These are phyloP conservation scores for Peucedramus taeniatus DNA, from an alignment of 2,113 vertebrate genomes.

Conservation along the genomic window DNA sequence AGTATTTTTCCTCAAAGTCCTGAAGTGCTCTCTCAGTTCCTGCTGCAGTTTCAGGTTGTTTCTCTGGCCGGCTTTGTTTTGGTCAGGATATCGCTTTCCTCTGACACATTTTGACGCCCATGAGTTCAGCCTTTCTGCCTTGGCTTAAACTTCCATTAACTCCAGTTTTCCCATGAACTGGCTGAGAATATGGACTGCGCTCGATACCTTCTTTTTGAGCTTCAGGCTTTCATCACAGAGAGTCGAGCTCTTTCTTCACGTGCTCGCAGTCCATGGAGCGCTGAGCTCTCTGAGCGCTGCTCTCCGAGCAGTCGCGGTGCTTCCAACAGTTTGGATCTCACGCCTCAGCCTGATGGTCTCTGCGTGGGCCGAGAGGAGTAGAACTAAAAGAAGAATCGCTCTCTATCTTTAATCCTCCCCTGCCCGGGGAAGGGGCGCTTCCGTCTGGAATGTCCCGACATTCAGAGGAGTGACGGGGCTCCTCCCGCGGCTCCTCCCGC, in stretches of 20 bases:
- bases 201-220: too few species aligned
- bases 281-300: too few species aligned
- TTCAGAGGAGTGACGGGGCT: accelerated
- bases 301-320: not conserved
- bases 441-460: accelerated
- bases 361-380: too few species aligned
- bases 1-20: not conserved
- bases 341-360: not conserved
- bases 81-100: not conserved
- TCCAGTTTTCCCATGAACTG: not conserved
- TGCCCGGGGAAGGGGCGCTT: not conserved
- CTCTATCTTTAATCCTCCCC: accelerated
- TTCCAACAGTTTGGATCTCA: not conserved
- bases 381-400: accelerated
- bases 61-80: not conserved
- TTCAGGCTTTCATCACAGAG: not conserved
- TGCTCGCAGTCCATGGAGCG: not conserved
- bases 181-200: not conserved
- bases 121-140: not conserved
- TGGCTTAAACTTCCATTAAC: not conserved
- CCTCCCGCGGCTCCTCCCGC: not conserved
- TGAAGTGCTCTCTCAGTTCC: not conserved
- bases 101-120: accelerated
- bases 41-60: not conserved
- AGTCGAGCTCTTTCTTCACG: not conserved